These are phyloP conservation scores for Austrolebias charrua DNA, from an alignment of 2,797 vertebrate genomes.

Conservation along the genomic window DNA sequence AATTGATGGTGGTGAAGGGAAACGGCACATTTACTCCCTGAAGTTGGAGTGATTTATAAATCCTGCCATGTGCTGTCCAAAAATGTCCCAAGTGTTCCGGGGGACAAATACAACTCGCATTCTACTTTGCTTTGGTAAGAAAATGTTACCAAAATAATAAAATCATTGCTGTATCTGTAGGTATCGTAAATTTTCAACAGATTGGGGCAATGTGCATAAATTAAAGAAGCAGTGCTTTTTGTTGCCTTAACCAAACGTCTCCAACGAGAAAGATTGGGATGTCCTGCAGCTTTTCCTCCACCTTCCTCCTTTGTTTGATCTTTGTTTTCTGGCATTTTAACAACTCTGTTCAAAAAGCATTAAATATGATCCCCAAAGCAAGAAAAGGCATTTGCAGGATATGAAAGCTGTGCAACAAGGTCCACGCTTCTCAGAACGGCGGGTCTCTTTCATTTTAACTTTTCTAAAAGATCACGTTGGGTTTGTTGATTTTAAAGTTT, in stretches of 20 bases:
- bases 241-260: conserved; percentile 56
- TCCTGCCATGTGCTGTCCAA: conserved; percentile 18
- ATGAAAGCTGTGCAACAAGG: conserved; percentile 37
- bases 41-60: conserved; percentile 27
- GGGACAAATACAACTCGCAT: background rate
- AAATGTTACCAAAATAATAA: no score
- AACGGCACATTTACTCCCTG: conserved; percentile 23
- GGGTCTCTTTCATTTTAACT: conserved; percentile 47
- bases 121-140: background rate
- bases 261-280: conserved; percentile 50
- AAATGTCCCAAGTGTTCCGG: conserved; percentile 8
- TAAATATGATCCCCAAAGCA: conserved; percentile 68
- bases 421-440: conserved; percentile 36
- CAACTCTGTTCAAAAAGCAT: conserved; percentile 73
- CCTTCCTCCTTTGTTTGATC: conserved; percentile 67
- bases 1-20: background rate
- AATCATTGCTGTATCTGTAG: background rate
- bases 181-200: conserved; percentile 18
- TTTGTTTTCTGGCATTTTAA: conserved; percentile 55
- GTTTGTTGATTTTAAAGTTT: conserved; percentile 20
- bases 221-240: conserved; percentile 61
- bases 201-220: conserved; percentile 48
- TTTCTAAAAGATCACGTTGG: conserved; percentile 20
- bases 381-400: conserved; percentile 54
- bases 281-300: conserved; percentile 68